A percentile compares a stretch with the other conserved stretches of the same genome.
These are phyloP conservation scores for Podiceps cristatus DNA, from an alignment of 2,113 vertebrate species.

Conservation along the genomic window DNA sequence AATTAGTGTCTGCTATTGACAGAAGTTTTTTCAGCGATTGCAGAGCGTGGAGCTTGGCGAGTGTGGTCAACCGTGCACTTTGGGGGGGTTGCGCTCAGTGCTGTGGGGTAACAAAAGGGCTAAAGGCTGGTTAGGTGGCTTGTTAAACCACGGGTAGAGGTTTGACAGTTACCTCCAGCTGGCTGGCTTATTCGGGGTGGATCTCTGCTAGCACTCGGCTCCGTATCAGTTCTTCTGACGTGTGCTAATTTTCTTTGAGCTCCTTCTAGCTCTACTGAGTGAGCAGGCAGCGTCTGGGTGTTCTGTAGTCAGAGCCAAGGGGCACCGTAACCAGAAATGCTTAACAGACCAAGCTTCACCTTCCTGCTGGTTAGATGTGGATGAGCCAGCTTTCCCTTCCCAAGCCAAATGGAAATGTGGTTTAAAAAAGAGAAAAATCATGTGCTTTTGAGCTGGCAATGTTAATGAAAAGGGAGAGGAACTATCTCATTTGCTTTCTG, in stretches of 20 bases:
- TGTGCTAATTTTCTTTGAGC: not conserved
- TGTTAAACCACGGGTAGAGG: not conserved
- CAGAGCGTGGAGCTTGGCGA: fast-evolving
- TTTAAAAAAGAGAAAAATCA: not conserved
- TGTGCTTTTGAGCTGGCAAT: not conserved
- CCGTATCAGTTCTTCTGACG: not conserved
- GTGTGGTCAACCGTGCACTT: not conserved
- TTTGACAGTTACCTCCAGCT: not conserved
- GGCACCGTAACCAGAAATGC: not conserved
- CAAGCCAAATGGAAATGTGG: constrained; percentile 3
- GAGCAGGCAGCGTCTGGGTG: not conserved
- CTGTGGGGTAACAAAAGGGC: not conserved
- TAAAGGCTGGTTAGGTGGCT: not conserved
- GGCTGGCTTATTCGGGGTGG: not conserved
- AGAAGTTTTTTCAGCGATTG: not conserved
- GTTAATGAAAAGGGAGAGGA: constrained; percentile 9
- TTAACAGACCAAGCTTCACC: not conserved
- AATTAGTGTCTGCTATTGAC: not conserved
- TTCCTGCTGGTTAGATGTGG: not conserved
- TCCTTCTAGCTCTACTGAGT: not conserved
- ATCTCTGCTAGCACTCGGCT: not conserved
- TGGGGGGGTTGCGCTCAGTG: not conserved
- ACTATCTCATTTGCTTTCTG: not conserved
- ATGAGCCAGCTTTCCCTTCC: constrained; percentile 6
- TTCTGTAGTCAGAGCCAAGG: not conserved